Base-by-base conservation (phyloP, 2,113 vertebrate species). In the Phrynocephalus versicolor region DNA sequence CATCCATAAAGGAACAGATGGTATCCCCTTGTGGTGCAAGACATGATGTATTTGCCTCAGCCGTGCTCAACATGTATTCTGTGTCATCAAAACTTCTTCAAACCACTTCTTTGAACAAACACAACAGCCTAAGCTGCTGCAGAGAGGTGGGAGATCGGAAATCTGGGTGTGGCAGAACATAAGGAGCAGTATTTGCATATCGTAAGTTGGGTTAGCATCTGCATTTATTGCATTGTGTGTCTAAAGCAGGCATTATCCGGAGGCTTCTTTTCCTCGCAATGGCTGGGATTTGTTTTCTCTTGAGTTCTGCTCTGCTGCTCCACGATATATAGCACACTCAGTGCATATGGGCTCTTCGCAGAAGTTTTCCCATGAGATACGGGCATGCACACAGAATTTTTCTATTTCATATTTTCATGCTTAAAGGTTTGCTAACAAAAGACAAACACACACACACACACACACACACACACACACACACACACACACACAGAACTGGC, bases 1-100 rank as follows among this genome's bases (percentile, higher is more conserved):
- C 58, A 51, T 13, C 30, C 72, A 25, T 65, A 23, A 83, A 84
- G 10, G 72, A 84, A 65, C 73, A 84, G 83, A 77, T 84, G 83
- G 83, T 45, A 37, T 55, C 67, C 60, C 73, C 73, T 67, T 82
- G 21, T n/a, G 33, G 39, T 35, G 39, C 72, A 65, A n/a, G 21
- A 57, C 45, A 15, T 67, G 16, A 58, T 39, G 23, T 4, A 73
- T 73, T 41, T 60, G 69, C 33, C 27, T 21, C 5, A 83, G 45
- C 30, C 37, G 10, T n/a, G 39, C 39, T 55, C 64, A 69, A 55
- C 25, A 23, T 75, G 35, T 45, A 62, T 83, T 83, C 57, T 62
- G 55, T 45, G 45, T 9, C 41, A 55, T 37, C 62, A 77, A 77
- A 67, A 57, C 23, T 77, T 39, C 70, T 23, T 37, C 67, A 51